Evolutionary conservation across 2,888 invertebrate species (phyloP), one percentile per base, ranked within the genome.

Genomic region (Agapetus fuscipes): DNA sequence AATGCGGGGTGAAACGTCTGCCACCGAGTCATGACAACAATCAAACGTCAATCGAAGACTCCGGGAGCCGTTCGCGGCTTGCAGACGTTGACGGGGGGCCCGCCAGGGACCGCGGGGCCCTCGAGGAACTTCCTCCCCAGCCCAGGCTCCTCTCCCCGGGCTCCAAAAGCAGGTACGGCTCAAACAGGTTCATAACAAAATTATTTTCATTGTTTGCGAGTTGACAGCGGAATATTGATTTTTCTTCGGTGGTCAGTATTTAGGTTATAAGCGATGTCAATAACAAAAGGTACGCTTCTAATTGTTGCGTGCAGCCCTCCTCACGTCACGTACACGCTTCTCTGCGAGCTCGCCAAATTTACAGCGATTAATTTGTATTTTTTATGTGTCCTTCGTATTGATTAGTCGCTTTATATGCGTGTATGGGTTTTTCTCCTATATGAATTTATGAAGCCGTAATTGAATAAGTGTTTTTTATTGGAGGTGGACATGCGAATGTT

Each of bases 1-100:
- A 84, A 74, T 89, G 88, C 72, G 85, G 83, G 53, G 72, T 73
- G 57, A 70, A 72, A 59, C 71, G 79, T 56, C 71, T 74, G 60
- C 43, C 40, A 42, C 65, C 68, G 53, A 62, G 65, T 68, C 70
- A 72, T 71, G 71, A 71, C 70, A 66, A 61, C 56, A 49, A 48
- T 34, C 63, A 59, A 52, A 54, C 56, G 54, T 59, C 57, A 49
- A 62, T 61, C 56, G 61, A 42, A 43, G 38, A 49, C 41, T 46
- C 39, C 35, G 39, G 41, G 27, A 41, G 39, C 30, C 45, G n/a
- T n/a, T n/a, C n/a, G n/a, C n/a, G 7, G 7, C 7, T 53, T 57
- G 44, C 61, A 59, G 58, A 54, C 54, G 35, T 49, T 55, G 13
- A 57, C 56, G 42, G 54, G 50, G 48, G 50, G 52, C 27, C 48